Evolutionary conservation across 1,140 invertebrate species (phyloP), one percentile per base, ranked within the genome.

Genomic region (Pseudachorutes palmiensis): DNA sequence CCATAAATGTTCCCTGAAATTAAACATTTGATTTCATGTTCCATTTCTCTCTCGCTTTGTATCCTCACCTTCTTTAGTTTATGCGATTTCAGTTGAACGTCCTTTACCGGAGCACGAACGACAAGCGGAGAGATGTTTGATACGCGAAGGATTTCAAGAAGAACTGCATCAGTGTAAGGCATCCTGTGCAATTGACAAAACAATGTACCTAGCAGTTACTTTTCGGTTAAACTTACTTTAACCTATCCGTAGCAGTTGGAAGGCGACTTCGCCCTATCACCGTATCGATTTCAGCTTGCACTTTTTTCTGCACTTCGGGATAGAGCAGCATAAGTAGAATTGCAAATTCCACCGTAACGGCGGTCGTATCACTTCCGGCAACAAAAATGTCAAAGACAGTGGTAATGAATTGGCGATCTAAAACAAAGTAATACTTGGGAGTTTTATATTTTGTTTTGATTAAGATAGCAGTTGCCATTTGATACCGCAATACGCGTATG

Each of bases 251-350:
- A 28, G 90, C 77, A 29, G 81, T 81, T 1, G 89, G 89, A 45
- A 84, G 76, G 70, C 87, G 78, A 33, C 87, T 82, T 64, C 82
- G 79, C 0, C 87, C 88, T 31, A 94, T 80, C 0, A 91, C 82
- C 69, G 78, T 76, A 75, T 92, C 90, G 67, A 94, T 86, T 81
- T 94, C 90, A 57, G 84, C 81, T 68, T 89, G 88, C 0, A 88
- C 88, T 77, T 86, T 88, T 64, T 80, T 82, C 74, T 93, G 91
- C 1, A 92, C 83, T 24, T 89, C 81, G n/a, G 87, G 90, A 75
- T 89, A 82, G 48, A 86, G 76, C 0, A 91, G 82, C 69, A 94
- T 78, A 70, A 89, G 86, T 62, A 91, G 82, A 62, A 94, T 87
- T 49, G 85, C 83, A 75, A 91, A 91, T 26, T 85, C 84, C 71